Conservation (phyloP, 2,113 vertebrate species). For the Salvator merianae region DNA sequence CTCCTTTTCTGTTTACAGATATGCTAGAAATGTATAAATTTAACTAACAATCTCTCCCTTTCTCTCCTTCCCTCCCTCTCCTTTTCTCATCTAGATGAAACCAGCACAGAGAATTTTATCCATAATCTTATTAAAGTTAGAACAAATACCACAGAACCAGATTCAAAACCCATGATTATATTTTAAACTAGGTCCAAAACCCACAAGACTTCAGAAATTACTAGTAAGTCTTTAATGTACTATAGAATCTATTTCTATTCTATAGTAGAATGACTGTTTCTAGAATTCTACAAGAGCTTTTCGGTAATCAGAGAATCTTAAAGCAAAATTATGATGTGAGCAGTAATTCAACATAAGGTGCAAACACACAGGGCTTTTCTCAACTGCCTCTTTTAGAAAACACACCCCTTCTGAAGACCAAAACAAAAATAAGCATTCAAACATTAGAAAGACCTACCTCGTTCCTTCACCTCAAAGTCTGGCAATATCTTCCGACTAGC, state of each 20-base stretch:
- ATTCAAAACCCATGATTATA: neutral
- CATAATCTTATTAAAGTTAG: slow-evolving; percentile 11
- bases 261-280: slow-evolving; percentile 6
- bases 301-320: neutral
- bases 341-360: too few species aligned
- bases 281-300: slow-evolving; percentile 4
- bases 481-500: too few species aligned
- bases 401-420: too few species aligned
- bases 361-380: too few species aligned
- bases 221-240: neutral
- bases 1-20: neutral
- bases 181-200: slow-evolving; percentile 12
- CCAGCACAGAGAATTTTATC: neutral
- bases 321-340: neutral
- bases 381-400: too few species aligned
- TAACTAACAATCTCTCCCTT: neutral
- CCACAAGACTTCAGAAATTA: slow-evolving; percentile 14
- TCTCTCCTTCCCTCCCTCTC: neutral
- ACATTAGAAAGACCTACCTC: too few species aligned
- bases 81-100: slow-evolving; percentile 1
- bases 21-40: neutral
- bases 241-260: neutral
- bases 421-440: too few species aligned
- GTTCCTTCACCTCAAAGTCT: too few species aligned
- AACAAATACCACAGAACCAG: slow-evolving; percentile 8